phyloP scores from a whole-genome alignment of 92 coral and sea anemone genomes.

The Paragorgia papillata region DNA sequence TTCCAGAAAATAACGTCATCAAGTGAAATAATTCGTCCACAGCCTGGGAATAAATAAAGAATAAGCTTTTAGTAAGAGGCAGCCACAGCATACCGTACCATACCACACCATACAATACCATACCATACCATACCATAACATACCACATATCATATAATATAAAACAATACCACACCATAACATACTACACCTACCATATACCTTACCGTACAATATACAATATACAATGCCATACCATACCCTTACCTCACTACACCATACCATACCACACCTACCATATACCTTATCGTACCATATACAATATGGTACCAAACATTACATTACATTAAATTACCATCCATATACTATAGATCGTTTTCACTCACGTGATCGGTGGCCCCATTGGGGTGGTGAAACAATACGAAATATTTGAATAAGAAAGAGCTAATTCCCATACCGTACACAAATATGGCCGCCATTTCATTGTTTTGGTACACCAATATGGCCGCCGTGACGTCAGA shows the following conservation, averaged over 20 bases:
- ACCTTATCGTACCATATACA: neutral
- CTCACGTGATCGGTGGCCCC: too few species aligned
- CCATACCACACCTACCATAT: slow-evolving; percentile 4
- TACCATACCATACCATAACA: slow-evolving; percentile 7
- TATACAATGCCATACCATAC: slow-evolving; percentile 12
- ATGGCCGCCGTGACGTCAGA: too few species aligned
- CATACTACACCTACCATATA: slow-evolving; percentile 24
- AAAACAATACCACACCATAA: slow-evolving; percentile 10
- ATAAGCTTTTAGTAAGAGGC: neutral
- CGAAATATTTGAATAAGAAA: too few species aligned
- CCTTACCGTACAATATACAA: slow-evolving; percentile 2
- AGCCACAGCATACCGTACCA: neutral
- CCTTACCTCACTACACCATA: slow-evolving; percentile 7
- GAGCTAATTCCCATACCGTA: too few species aligned
- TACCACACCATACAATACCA: slow-evolving; percentile 6
- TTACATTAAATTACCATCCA: too few species aligned
- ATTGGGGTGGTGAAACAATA: too few species aligned
- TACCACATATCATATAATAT: too few species aligned
- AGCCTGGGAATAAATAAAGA: slow-evolving; percentile 59
- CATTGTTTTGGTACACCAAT: too few species aligned
- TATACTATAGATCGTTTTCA: too few species aligned
- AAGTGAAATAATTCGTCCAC: slow-evolving; percentile 93
- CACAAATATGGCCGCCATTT: too few species aligned
- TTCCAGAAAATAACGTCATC: slow-evolving; percentile 89
- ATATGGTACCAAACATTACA: neutral